Conservation (phyloP, 2,888 invertebrate genomes). For the Xestia rhomboidea region DNA sequence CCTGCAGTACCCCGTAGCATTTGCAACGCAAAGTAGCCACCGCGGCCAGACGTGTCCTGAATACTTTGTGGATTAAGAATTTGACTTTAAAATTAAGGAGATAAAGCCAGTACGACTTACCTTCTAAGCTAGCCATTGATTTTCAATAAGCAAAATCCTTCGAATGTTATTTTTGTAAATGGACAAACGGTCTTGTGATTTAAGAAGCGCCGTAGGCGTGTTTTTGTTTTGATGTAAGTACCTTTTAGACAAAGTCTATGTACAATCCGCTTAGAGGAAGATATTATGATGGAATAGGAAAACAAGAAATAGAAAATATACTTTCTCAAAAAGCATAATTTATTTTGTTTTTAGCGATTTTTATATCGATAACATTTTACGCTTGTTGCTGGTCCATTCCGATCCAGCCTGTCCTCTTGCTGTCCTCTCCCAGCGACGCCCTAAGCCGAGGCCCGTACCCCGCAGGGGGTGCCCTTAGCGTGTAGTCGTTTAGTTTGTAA, state of each 20-base stretch:
- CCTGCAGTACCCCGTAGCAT: slow-evolving; percentile 66
- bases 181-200: slow-evolving; percentile 38
- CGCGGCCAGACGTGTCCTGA: slow-evolving; percentile 75
- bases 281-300: neutral
- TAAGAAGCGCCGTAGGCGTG: slow-evolving; percentile 22
- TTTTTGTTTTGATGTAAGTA: slow-evolving; percentile 16
- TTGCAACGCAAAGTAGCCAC: slow-evolving; percentile 80
- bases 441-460: too few species aligned
- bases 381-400: neutral
- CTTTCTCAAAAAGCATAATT: neutral
- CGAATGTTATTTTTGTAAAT: slow-evolving; percentile 69
- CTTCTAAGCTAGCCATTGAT: slow-evolving; percentile 76
- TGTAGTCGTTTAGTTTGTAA: too few species aligned
- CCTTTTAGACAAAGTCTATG: slow-evolving; percentile 13
- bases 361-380: neutral
- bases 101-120: slow-evolving; percentile 78
- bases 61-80: slow-evolving; percentile 83
- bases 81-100: slow-evolving; percentile 86
- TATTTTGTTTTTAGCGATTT: neutral
- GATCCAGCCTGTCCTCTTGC: too few species aligned
- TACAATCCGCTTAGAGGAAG: slow-evolving; percentile 29
- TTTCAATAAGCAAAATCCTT: slow-evolving; percentile 73
- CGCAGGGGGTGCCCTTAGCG: too few species aligned
- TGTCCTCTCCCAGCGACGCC: too few species aligned
- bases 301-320: neutral